Evolutionary conservation across 2,797 vertebrate species (phyloP).

Genomic region (Sciurus carolinensis): DNA sequence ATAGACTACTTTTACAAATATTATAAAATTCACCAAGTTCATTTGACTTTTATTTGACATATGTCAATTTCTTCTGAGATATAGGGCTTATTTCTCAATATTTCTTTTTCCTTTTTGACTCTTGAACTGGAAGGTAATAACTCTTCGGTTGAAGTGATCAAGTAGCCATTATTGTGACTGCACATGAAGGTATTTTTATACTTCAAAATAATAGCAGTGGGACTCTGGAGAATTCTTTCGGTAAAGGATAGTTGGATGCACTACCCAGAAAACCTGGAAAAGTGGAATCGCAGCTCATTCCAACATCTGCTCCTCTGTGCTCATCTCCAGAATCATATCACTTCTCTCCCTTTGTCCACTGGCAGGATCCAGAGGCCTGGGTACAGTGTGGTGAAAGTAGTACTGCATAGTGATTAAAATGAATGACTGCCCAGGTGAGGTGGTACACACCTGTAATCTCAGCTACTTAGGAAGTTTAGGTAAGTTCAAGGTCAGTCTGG

Average conservation of each 20-base stretch:
- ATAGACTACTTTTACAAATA: not conserved
- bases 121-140: not conserved
- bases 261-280: not conserved
- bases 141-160: not conserved
- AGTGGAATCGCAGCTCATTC: not conserved
- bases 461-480: not conserved
- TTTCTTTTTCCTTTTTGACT: slow-evolving; percentile 32
- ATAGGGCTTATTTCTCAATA: not conserved
- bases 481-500: not conserved
- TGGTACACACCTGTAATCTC: not conserved
- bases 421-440: not conserved
- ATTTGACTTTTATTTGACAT: not conserved
- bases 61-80: not conserved
- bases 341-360: not conserved
- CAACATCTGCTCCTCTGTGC: not conserved
- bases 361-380: not conserved
- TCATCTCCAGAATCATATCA: not conserved
- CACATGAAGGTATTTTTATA: not conserved
- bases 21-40: not conserved
- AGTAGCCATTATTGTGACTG: not conserved
- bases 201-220: not conserved
- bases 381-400: not conserved
- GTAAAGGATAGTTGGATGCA: not conserved
- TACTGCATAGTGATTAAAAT: not conserved
- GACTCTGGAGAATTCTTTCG: not conserved